These are phyloP conservation scores for Ceratoteleas bidentatus DNA, from an alignment of 1,140 invertebrate genomes.

Conservation along the genomic window DNA sequence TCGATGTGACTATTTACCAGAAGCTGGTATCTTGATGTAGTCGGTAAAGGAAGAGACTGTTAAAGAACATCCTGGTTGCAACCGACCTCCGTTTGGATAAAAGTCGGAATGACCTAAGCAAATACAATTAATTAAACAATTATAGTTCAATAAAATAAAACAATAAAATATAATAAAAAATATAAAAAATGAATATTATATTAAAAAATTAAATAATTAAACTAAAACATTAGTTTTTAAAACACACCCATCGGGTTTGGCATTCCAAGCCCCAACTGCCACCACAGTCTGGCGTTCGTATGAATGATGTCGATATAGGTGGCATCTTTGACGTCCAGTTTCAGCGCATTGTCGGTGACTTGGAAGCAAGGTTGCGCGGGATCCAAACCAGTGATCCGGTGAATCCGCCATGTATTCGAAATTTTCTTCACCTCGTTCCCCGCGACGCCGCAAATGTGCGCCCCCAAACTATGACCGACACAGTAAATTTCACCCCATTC, in stretches of 20 bases:
- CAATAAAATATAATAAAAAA: too few species aligned
- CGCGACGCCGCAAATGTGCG: constrained; percentile 83
- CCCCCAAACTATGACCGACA: constrained; percentile 84
- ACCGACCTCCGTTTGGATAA: constrained; percentile 86
- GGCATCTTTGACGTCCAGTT: constrained; percentile 83
- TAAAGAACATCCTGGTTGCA: constrained; percentile 81
- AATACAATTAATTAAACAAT: background rate
- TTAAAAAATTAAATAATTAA: too few species aligned
- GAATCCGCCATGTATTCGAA: constrained; percentile 64
- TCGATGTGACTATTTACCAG: too few species aligned
- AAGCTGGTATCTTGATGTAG: constrained; percentile 14
- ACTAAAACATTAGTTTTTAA: too few species aligned
- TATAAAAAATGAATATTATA: too few species aligned
- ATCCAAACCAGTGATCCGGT: constrained; percentile 83
- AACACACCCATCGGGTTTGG: constrained; percentile 80
- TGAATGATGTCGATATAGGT: constrained; percentile 88
- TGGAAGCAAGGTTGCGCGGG: constrained; percentile 85
- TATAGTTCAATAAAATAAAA: too few species aligned
- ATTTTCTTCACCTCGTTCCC: constrained; percentile 80
- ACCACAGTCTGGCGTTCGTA: constrained; percentile 82
- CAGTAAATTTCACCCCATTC: constrained; percentile 79
- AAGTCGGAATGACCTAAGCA: constrained; percentile 84
- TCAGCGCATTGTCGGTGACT: constrained; percentile 75
- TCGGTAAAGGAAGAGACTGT: constrained; percentile 10
- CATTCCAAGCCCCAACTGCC: constrained; percentile 82